Base-by-base conservation (phyloP, 1,140 invertebrate genomes). In the Drosophila equinoxialis region DNA sequence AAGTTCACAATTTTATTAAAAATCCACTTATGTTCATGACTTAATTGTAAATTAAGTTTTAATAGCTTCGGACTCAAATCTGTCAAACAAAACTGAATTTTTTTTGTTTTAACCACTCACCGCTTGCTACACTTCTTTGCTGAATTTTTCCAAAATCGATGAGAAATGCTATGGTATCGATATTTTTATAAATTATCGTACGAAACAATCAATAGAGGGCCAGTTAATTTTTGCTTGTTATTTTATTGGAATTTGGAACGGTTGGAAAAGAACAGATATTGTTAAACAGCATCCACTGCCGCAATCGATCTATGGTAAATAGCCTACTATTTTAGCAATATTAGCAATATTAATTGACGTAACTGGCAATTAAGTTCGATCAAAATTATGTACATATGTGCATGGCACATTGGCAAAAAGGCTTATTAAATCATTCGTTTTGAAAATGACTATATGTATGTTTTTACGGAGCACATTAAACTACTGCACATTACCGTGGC, bases 71-170 rank as follows among this genome's bases (percentile, higher is more conserved):
- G 10, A 23, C 8, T 51, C 10, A 3, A 51, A 8, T 51, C 20
- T 23, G 8, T 23, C 10, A 8, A 8, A 7, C 17, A 51, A 8
- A 51, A 23, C 11, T 51, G 1, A 2, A 51, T 23, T 23, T 20
- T 23, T 51, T 51, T 51, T 20, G 10, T 51, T 51, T 51, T 51
- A 51, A 23, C n/a, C 45, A 51, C 45, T 51, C 23, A 51, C 45
- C 45, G 45, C 45, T 51, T 51, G 45, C 45, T 51, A 51, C 45
- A 51, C 45, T 51, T 48, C 45, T 20, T 20, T 51, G 20, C 2
- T 51, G 17, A 51, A 23, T 51, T 23, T 30, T 51, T 51, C 45
- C 20, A 51, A 51, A 51, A 51, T 51, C 45, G 45, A 51, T 51
- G 20, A 51, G 45, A 51, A 51, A 23, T 51, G 45, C 45, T 51